Conservation (phyloP, 2,113 vertebrate species). For the Pluvianellus socialis region DNA sequence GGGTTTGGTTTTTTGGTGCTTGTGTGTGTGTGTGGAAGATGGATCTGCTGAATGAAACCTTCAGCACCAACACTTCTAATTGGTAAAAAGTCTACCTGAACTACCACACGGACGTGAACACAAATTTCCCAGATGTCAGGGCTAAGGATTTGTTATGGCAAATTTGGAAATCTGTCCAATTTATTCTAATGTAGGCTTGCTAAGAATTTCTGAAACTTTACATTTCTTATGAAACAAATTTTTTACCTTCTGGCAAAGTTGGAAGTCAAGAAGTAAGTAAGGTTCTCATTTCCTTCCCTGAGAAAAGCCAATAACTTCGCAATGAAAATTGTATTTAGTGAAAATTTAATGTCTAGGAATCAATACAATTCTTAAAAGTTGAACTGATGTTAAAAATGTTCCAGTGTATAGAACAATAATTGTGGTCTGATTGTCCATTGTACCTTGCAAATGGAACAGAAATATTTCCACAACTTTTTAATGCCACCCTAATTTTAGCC, state of each 20-base stretch:
- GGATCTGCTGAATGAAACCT: not conserved
- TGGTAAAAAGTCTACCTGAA: not conserved
- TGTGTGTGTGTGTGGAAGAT: not conserved
- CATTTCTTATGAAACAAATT: not conserved
- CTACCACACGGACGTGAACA: not conserved
- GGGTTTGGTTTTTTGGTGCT: accelerated
- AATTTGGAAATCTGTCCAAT: not conserved
- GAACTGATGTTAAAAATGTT: not conserved
- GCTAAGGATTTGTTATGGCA: not conserved
- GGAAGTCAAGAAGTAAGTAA: not conserved
- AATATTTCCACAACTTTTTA: not conserved
- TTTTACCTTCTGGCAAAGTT: not conserved
- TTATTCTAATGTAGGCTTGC: not conserved
- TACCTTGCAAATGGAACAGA: not conserved
- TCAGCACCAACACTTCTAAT: not conserved
- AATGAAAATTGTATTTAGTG: not conserved
- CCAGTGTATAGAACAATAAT: not conserved
- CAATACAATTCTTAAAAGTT: not conserved
- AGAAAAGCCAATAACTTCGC: not conserved
- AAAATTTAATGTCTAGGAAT: too few species aligned
- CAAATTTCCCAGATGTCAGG: not conserved
- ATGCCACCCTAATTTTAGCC: not conserved
- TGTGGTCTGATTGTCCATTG: not conserved
- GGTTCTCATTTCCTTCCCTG: not conserved
- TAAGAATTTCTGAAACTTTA: not conserved